These are phyloP conservation scores for Oreonectes daqikongensis DNA, from an alignment of 2,797 vertebrate species.

Conservation along the genomic window DNA sequence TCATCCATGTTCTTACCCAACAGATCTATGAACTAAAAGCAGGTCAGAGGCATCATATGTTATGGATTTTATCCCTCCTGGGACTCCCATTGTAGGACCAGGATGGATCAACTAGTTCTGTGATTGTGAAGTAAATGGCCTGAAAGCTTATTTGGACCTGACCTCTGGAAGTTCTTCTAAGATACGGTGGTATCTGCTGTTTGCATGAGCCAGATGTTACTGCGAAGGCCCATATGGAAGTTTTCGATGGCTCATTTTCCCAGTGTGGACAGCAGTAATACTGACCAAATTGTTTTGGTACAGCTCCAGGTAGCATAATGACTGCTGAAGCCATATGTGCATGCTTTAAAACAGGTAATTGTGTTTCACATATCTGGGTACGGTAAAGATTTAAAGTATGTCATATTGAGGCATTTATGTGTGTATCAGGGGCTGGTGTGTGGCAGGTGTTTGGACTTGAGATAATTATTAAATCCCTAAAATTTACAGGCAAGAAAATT, in stretches of 20 bases:
- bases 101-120: slow-evolving; percentile 53
- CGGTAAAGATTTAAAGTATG: not conserved
- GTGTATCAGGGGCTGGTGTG: not conserved
- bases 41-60: slow-evolving; percentile 44
- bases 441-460: slow-evolving; percentile 15
- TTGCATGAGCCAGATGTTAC: slow-evolving; percentile 35
- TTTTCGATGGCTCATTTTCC: slow-evolving; percentile 46
- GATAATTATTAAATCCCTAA: slow-evolving; percentile 8
- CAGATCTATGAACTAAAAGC: slow-evolving; percentile 56
- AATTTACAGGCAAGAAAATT: slow-evolving; percentile 19
- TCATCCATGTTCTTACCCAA: not conserved
- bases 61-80: slow-evolving; percentile 8
- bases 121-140: slow-evolving; percentile 58
- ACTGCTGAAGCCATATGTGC: not conserved
- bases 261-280: slow-evolving; percentile 42
- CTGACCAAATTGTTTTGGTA: slow-evolving; percentile 40
- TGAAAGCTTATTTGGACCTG: slow-evolving; percentile 48
- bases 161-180: slow-evolving; percentile 26
- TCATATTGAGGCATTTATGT: not conserved
- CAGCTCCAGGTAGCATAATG: slow-evolving; percentile 4
- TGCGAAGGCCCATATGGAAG: slow-evolving; percentile 52
- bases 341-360: not conserved
- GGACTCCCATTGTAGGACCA: slow-evolving; percentile 53
- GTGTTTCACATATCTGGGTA: not conserved
- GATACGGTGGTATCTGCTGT: not conserved